A percentile compares a stretch with the other conserved stretches of the same genome.
These are phyloP conservation scores for Prionace glauca DNA, from an alignment of 2,797 vertebrate genomes.

Conservation along the genomic window DNA sequence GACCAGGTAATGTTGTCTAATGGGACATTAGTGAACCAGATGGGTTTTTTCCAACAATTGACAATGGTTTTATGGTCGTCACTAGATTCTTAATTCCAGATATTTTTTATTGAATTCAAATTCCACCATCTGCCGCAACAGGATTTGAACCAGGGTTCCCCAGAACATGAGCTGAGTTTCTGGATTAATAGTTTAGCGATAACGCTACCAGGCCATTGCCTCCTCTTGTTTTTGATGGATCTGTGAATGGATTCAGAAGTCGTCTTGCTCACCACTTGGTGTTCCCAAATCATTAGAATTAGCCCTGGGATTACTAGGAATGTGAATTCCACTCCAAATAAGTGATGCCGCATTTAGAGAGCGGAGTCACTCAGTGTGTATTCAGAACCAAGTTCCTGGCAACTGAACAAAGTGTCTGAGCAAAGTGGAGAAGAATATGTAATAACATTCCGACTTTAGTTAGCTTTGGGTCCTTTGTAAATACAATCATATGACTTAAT, in stretches of 20 bases:
- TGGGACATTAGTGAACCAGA: too few relatives aligned
- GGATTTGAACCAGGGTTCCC: too few relatives aligned
- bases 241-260: not conserved
- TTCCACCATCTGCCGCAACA: too few relatives aligned
- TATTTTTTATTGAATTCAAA: too few relatives aligned
- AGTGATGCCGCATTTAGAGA: not conserved
- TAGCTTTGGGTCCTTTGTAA: not conserved
- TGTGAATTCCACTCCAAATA: not conserved
- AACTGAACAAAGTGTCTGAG: not conserved
- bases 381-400: not conserved
- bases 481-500: not conserved
- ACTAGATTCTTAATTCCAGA: too few relatives aligned
- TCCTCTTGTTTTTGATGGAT: too few relatives aligned
- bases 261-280: not conserved
- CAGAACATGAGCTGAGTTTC: too few relatives aligned
- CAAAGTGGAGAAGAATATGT: not conserved
- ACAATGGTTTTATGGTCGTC: too few relatives aligned
- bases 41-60: too few relatives aligned
- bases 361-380: not conserved
- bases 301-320: not conserved
- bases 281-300: not conserved
- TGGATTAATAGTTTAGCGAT: too few relatives aligned
- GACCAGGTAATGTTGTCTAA: too few relatives aligned
- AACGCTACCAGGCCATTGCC: too few relatives aligned
- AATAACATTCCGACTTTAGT: not conserved